These are phyloP conservation scores for Heliconius hermathena DNA, from an alignment of 1,140 invertebrate species.

Conservation along the genomic window DNA sequence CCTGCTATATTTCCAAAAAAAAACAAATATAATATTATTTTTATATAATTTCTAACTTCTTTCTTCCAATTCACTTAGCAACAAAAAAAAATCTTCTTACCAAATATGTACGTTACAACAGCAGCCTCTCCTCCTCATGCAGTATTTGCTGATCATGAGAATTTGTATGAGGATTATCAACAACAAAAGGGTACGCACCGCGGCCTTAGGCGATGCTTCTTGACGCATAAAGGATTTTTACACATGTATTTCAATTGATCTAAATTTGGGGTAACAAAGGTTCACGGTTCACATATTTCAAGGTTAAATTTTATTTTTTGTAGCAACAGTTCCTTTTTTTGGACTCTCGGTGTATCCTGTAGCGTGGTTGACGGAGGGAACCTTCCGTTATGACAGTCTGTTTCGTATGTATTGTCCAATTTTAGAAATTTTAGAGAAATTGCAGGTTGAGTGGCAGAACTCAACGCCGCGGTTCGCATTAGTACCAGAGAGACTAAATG, in stretches of 20 bases:
- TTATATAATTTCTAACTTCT: neutral
- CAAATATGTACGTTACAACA: neutral
- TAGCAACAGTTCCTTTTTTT: too few species aligned
- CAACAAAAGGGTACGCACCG: constrained; percentile 13
- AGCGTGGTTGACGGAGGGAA: neutral
- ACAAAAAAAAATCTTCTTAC: neutral
- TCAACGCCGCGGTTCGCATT: neutral
- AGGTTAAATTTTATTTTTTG: neutral
- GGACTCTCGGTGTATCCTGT: neutral
- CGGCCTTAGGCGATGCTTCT: constrained; percentile 32
- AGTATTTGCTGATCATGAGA: neutral
- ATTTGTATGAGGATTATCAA: constrained; percentile 15
- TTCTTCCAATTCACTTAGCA: neutral
- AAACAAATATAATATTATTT: neutral
- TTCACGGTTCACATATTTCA: neutral
- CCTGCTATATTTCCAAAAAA: neutral
- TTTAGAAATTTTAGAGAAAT: too few species aligned
- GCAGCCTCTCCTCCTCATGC: neutral
- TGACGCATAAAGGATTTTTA: constrained; percentile 51
- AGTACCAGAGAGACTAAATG: neutral
- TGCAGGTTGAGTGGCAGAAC: neutral
- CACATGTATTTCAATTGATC: neutral
- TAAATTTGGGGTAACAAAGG: neutral
- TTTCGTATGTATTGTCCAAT: neutral
- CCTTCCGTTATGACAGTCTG: neutral